Conservation (phyloP, 2,797 vertebrate species). For the Orestias chungarensis region DNA sequence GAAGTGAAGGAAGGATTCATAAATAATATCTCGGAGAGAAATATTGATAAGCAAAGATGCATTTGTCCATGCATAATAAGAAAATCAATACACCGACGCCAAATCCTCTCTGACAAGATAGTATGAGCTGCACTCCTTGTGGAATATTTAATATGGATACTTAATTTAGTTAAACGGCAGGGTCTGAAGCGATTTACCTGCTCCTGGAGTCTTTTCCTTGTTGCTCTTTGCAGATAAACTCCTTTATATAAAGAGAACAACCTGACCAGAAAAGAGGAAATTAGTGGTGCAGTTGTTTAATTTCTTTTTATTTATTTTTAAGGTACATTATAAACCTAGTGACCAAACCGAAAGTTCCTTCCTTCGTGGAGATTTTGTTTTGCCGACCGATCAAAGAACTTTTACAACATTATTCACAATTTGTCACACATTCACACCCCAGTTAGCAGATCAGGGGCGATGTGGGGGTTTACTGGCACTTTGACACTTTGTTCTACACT, state of each 20-base stretch:
- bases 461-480: neutral
- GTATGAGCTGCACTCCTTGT: neutral
- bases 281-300: neutral
- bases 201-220: neutral
- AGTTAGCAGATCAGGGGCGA: neutral
- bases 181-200: neutral
- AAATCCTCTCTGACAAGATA: neutral
- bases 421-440: neutral
- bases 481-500: neutral
- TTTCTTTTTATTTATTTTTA: neutral
- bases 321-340: neutral
- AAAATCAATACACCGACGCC: neutral
- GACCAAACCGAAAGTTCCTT: neutral
- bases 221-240: neutral
- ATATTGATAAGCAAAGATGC: neutral
- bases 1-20: slow-evolving; percentile 1
- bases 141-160: neutral
- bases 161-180: neutral
- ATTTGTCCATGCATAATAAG: neutral
- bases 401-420: neutral
- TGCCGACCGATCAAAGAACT: neutral
- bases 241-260: neutral
- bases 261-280: neutral
- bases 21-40: slow-evolving; percentile 3
- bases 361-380: neutral